phyloP scores from a whole-genome alignment of 2,113 vertebrate species.

The Meriones unguiculatus region DNA sequence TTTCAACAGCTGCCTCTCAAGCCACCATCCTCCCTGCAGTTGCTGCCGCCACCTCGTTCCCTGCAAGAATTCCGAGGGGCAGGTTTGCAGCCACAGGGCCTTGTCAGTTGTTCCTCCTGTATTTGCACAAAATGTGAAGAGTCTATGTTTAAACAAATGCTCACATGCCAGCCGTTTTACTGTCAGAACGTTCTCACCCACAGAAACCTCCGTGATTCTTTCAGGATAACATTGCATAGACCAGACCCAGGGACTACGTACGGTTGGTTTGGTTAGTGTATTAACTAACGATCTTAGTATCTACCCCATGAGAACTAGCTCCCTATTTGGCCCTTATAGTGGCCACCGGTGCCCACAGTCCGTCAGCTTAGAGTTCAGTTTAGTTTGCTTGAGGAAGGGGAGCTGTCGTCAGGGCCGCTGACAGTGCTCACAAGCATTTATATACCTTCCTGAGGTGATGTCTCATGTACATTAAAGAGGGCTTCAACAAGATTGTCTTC shows the following conservation, averaged over 20 bases:
- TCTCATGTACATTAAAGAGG: not conserved
- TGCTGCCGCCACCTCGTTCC: not conserved
- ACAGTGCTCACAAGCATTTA: constrained; percentile 6
- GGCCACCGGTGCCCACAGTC: not conserved
- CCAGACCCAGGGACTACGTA: not conserved
- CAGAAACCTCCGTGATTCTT: not conserved
- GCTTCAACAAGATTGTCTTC: constrained; percentile 28
- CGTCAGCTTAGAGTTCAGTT: constrained; percentile 17
- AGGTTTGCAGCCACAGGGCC: not conserved
- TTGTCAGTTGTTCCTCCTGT: not conserved
- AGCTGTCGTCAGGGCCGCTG: not conserved
- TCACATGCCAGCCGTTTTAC: not conserved
- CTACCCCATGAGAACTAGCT: not conserved
- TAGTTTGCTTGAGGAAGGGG: constrained; percentile 58
- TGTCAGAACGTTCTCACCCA: not conserved
- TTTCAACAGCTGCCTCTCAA: constrained; percentile 54
- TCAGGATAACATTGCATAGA: not conserved
- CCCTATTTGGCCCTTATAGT: not conserved
- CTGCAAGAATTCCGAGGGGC: not conserved
- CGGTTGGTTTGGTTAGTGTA: not conserved
- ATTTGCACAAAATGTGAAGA: not conserved
- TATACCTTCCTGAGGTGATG: not conserved
- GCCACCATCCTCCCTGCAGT: not conserved
- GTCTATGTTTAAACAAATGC: not conserved
- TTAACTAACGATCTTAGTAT: not conserved